Evolutionary conservation across 2,797 vertebrate species (phyloP).

Genomic region (Hydrophis major): DNA sequence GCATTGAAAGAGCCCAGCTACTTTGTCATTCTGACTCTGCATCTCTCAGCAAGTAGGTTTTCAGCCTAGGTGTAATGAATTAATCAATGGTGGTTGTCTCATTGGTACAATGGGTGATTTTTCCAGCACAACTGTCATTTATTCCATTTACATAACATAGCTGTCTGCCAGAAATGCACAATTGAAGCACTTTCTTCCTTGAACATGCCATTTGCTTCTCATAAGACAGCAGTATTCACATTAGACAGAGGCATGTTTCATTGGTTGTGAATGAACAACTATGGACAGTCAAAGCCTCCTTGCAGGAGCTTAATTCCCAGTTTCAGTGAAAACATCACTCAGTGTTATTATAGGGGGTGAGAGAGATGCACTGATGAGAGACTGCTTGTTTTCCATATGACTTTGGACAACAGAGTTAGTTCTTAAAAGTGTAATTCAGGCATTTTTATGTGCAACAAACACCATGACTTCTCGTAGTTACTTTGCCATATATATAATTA

Average conservation of each 20-base stretch:
- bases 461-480: slow-evolving; percentile 43
- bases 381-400: slow-evolving; percentile 23
- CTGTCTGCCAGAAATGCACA: slow-evolving; percentile 27
- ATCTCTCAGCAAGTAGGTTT: slow-evolving; percentile 35
- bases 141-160: slow-evolving; percentile 22
- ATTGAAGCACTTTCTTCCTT: background rate
- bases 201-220: slow-evolving; percentile 9
- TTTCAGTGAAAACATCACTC: slow-evolving; percentile 12
- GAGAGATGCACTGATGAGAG: background rate
- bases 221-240: background rate
- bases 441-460: slow-evolving; percentile 51
- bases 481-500: slow-evolving; percentile 44
- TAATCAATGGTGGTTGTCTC: slow-evolving; percentile 52
- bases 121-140: slow-evolving; percentile 38
- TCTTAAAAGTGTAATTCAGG: slow-evolving; percentile 15
- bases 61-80: slow-evolving; percentile 40
- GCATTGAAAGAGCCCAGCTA: slow-evolving; percentile 4
- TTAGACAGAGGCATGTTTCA: background rate
- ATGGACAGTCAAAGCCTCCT: background rate
- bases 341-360: background rate
- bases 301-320: background rate
- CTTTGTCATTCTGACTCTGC: slow-evolving; percentile 40
- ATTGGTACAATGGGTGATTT: slow-evolving; percentile 30
- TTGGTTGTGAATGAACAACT: background rate
- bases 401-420: background rate